A percentile compares a stretch with the other conserved stretches of the same genome.
These are phyloP conservation scores for Melikaiella ostensackeni DNA, from an alignment of 2,888 invertebrate genomes.

Conservation along the genomic window DNA sequence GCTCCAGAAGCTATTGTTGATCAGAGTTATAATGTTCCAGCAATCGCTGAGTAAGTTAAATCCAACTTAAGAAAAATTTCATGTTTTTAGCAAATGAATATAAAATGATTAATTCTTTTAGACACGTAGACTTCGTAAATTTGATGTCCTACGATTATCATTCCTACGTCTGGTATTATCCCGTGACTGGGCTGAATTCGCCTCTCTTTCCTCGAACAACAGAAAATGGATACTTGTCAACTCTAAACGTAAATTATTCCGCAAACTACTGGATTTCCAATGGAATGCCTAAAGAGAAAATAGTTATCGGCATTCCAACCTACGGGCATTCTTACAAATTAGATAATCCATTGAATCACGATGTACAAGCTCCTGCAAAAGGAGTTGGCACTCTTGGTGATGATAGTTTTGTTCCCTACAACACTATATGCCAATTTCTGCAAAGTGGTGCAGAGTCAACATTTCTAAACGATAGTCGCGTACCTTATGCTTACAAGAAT, in stretches of 20 bases:
- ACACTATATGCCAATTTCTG: constrained; percentile 84
- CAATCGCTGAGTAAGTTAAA: constrained; percentile 83
- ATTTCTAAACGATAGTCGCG: constrained; percentile 84
- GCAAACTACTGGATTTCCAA: constrained; percentile 86
- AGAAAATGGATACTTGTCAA: constrained; percentile 83
- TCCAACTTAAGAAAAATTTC: not conserved
- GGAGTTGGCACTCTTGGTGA: constrained; percentile 84
- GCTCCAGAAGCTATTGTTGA: constrained; percentile 87
- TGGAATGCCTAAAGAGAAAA: constrained; percentile 87
- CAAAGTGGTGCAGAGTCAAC: constrained; percentile 79
- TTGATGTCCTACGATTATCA: constrained; percentile 97
- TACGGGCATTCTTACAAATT: constrained; percentile 86
- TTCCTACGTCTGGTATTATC: constrained; percentile 85
- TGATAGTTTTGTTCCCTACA: constrained; percentile 85
- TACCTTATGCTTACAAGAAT: constrained; percentile 86
- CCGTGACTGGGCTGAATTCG: constrained; percentile 91
- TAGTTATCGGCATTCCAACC: constrained; percentile 91
- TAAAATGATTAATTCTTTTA: constrained; percentile 68
- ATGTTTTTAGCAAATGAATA: not conserved
- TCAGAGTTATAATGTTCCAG: constrained; percentile 87
- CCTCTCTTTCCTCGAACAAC: constrained; percentile 83
- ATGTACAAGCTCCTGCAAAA: constrained; percentile 84
- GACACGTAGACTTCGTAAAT: constrained; percentile 89
- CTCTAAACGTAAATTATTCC: constrained; percentile 90
- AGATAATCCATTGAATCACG: constrained; percentile 83